These are phyloP conservation scores for Dicrurus megarhynchus DNA, from an alignment of 2,113 vertebrate species.

Conservation along the genomic window DNA sequence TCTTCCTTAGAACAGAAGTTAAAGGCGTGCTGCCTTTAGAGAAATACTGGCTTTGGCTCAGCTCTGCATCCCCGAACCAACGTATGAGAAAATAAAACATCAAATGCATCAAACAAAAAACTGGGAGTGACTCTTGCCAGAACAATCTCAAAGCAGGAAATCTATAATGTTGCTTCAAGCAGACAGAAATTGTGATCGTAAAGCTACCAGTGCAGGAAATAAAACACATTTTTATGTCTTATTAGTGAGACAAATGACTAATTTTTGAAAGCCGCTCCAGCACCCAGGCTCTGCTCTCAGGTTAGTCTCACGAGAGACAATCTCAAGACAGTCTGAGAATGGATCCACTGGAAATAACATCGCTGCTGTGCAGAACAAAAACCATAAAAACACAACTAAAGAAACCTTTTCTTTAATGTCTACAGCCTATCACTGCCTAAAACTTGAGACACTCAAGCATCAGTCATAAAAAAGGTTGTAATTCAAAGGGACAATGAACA, in stretches of 20 bases:
- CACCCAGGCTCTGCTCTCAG: background rate
- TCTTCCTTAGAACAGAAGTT: background rate
- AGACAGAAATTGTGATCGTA: background rate
- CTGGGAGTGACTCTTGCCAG: background rate
- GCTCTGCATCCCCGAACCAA: accelerated
- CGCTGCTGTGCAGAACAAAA: background rate
- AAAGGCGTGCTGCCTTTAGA: background rate
- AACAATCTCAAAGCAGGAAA: background rate
- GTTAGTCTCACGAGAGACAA: background rate
- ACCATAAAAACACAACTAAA: background rate
- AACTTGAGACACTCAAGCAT: background rate
- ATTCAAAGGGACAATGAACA: background rate
- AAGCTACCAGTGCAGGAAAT: background rate
- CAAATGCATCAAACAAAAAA: background rate
- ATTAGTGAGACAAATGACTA: background rate
- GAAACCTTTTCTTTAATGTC: background rate
- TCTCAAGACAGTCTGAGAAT: background rate
- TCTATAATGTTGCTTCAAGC: background rate
- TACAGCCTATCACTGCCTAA: background rate
- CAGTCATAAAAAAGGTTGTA: background rate
- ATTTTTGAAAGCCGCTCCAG: background rate
- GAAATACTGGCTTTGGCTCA: background rate
- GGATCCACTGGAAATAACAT: background rate
- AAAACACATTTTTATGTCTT: background rate
- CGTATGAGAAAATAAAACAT: background rate